Evolutionary conservation across 1,140 invertebrate species (phyloP), one percentile per base, ranked within the genome.

Genomic region (Philotrypesis tridentata): DNA sequence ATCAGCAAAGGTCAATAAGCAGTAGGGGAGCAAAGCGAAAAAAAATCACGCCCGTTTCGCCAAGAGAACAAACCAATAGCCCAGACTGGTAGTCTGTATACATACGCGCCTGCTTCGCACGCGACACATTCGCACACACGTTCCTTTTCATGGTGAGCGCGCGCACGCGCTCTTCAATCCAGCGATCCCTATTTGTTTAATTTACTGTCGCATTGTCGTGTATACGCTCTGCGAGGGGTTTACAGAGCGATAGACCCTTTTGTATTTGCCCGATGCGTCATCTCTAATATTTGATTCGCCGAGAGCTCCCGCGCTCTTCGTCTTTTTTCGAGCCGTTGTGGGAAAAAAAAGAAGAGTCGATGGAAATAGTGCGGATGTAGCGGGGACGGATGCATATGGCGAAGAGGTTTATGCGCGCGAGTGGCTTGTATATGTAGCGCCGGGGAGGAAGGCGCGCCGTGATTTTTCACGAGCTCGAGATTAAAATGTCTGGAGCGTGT

Each of bases 101-200:
- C 23, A 12, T 65, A 25, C 61, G 6, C 21, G 63, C 27, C 0
- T 67, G 63, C 11, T 67, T 11, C n/a, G 17, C 21, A n/a, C 48
- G 21, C 17, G 48, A 21, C 17, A 55, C 21, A n/a, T 55, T 21
- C 21, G 21, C 48, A 55, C 21, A 55, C 48, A 3, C 33, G 33
- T 37, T n/a, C 17, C 17, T 17, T 43, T 43, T 43, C 14, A 43
- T 43, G 12, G 0, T n/a, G 33, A 37, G 14, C 21, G 6, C 17
- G 17, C 14, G 6, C 21, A 17, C 17, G 17, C 48, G 48, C 48
- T n/a, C 5, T 55, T 55, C 48, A 55, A 55, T n/a, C 48, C 21
- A 14, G 48, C 21, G 48, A 55, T n/a, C 78, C n/a, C 82, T 87
- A 86, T 88, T 89, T 89, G 87, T 88, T 89, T 85, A 88, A 89